phyloP scores from a whole-genome alignment of 2,113 vertebrate species.

The Arothron firmamentum region DNA sequence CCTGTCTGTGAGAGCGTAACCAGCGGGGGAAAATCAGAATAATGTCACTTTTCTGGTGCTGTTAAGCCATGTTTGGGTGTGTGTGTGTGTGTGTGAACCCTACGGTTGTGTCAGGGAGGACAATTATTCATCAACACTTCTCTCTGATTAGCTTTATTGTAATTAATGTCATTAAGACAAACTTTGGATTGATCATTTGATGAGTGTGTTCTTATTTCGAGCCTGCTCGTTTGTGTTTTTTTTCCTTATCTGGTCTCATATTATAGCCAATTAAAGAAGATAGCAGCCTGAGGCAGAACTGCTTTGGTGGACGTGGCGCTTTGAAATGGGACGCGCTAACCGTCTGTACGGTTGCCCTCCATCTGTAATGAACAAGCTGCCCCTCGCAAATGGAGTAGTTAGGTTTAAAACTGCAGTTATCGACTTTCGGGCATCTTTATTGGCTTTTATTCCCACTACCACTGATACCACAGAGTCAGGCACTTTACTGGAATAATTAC shows the following conservation, averaged over 20 bases:
- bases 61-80: not conserved
- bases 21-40: slow-evolving; percentile 37
- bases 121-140: too few relatives aligned
- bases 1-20: slow-evolving; percentile 26
- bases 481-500: not conserved
- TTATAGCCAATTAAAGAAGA: too few relatives aligned
- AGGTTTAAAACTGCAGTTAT: not conserved
- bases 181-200: too few relatives aligned
- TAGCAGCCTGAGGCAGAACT: not conserved
- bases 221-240: too few relatives aligned
- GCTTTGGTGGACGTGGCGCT: not conserved
- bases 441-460: too few relatives aligned
- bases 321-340: not conserved
- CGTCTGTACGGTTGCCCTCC: too few relatives aligned
- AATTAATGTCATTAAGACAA: too few relatives aligned
- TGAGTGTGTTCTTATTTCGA: too few relatives aligned
- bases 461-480: too few relatives aligned
- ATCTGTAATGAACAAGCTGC: not conserved
- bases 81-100: slow-evolving; percentile 3
- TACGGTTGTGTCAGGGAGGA: too few relatives aligned
- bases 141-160: too few relatives aligned
- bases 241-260: too few relatives aligned
- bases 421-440: not conserved
- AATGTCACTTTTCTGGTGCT: slow-evolving; percentile 19
- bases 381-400: not conserved